Base-by-base conservation (phyloP, 2,113 vertebrate genomes). In the Tupaia chinensis region DNA sequence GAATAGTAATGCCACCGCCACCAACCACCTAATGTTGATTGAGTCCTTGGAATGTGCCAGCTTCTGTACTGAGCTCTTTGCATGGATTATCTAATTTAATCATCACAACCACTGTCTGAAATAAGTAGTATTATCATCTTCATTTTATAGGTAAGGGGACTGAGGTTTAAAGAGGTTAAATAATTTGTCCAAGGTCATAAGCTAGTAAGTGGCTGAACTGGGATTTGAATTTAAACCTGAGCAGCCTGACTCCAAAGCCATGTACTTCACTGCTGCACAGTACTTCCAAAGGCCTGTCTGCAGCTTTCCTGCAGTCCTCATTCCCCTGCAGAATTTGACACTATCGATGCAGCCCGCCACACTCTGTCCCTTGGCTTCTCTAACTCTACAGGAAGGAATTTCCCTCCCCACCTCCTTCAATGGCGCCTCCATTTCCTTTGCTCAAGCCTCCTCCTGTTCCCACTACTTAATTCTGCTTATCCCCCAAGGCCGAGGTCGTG, bases 101-200 rank as follows among this genome's bases (percentile, higher is more conserved):
- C 76, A 91, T 80, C 79, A 96, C 77, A 89, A 76, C 76, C 70
- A 92, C 56, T 65, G 69, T 86, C 73, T 66, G 65, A 86, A 97
- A 84, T 70, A 86, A 89, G 87, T 70, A 60, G 93, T 94, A 86
- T 96, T 95, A 95, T 96, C 93, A 96, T 93, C 91, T 93, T 94
- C 84, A 89, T 80, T 96, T 96, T 96, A 93, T 74, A 96, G 95
- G 92, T 22, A 87, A 96, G 93, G 91, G 93, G 96, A 95, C 92
- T 74, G 92, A 93, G 95, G 80, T 93, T 94, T 95, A 93, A 66
- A 83, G 80, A 95, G 91, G 97, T 93, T 89, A 95, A 96, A 89
- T 87, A 83, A 96, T 96, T 96, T 96, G 80, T 83, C 95, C 97
- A 97, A 97, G 96, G 97, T 98, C 95, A 92, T 94, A 96, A 96